phyloP scores from a whole-genome alignment of 2,113 vertebrate genomes.

The Piaya cayana region DNA sequence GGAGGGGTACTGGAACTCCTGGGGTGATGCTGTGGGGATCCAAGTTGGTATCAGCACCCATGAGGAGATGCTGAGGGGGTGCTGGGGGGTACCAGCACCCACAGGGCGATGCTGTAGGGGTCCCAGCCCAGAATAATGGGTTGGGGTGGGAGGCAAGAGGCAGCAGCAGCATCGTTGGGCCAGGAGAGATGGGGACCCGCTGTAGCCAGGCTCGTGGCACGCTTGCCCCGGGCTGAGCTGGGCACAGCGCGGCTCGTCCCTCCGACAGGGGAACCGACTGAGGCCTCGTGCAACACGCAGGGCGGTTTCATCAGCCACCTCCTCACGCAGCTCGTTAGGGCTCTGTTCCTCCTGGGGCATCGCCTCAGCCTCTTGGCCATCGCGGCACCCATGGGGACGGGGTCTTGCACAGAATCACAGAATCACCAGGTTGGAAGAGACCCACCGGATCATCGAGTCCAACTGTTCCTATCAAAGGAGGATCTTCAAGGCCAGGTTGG shows the following conservation, averaged over 20 bases:
- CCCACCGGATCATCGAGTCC: too few species aligned
- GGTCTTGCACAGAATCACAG: too few species aligned
- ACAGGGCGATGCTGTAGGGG: accelerated
- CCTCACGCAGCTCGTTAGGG: conserved; percentile 55
- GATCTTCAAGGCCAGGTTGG: too few species aligned
- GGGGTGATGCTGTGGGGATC: too few species aligned
- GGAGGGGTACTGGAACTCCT: not conserved
- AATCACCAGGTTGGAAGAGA: too few species aligned
- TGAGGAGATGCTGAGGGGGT: accelerated
- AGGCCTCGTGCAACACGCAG: conserved; percentile 30
- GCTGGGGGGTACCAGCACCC: not conserved
- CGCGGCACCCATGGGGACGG: accelerated
- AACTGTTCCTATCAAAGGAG: too few species aligned
- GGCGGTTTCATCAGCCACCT: conserved; percentile 65
- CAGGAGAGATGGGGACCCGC: accelerated
- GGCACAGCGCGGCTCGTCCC: not conserved
- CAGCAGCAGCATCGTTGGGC: accelerated
- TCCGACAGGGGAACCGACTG: accelerated
- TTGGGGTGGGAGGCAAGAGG: not conserved
- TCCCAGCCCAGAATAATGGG: not conserved
- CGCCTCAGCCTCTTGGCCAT: not conserved
- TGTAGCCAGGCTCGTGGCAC: accelerated
- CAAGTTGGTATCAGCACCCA: too few species aligned
- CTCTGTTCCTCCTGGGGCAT: not conserved
- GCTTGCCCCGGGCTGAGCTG: accelerated